A percentile compares a stretch with the other conserved stretches of the same genome.
Evolutionary conservation across 2,888 invertebrate genomes (phyloP).

Genomic region (Dolichopus griseipennis): DNA sequence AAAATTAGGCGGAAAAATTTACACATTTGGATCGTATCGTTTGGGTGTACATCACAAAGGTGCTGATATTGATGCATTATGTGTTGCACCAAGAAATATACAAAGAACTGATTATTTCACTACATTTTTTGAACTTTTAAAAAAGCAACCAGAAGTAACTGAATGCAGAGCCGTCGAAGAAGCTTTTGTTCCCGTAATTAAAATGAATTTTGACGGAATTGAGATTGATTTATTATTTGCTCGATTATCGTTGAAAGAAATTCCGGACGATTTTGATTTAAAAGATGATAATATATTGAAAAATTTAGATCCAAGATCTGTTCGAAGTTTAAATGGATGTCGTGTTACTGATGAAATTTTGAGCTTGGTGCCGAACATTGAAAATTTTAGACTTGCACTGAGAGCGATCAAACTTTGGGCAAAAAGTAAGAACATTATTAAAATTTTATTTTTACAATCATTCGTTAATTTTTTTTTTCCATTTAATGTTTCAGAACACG

Average conservation of each 20-base stretch:
- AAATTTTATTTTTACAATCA: background rate
- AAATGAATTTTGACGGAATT: slow-evolving; percentile 97
- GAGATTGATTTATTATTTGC: slow-evolving; percentile 99
- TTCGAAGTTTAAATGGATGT: slow-evolving; percentile 93
- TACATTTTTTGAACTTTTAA: slow-evolving; percentile 87
- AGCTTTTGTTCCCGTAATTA: slow-evolving; percentile 98
- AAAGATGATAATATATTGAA: slow-evolving; percentile 84
- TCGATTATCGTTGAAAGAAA: slow-evolving; percentile 85
- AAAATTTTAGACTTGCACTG: slow-evolving; percentile 86
- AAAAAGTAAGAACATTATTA: slow-evolving; percentile 64
- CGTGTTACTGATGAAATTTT: slow-evolving; percentile 98
- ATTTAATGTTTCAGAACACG: slow-evolving; percentile 56
- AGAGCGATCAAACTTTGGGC: slow-evolving; percentile 97
- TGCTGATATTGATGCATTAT: slow-evolving; percentile 97
- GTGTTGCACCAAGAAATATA: slow-evolving; percentile 95
- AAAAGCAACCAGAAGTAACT: slow-evolving; percentile 74
- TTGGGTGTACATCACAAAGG: slow-evolving; percentile 94
- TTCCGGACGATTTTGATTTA: slow-evolving; percentile 82
- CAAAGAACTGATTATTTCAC: slow-evolving; percentile 89
- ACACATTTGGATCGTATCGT: slow-evolving; percentile 97
- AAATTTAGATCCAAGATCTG: slow-evolving; percentile 93
- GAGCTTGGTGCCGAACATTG: slow-evolving; percentile 86
- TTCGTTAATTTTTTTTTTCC: background rate
- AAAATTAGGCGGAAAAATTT: slow-evolving; percentile 93
- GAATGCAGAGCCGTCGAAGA: slow-evolving; percentile 89